Evolutionary conservation across 2,113 vertebrate species (phyloP).

Genomic region (Hymenochirus boettgeri): DNA sequence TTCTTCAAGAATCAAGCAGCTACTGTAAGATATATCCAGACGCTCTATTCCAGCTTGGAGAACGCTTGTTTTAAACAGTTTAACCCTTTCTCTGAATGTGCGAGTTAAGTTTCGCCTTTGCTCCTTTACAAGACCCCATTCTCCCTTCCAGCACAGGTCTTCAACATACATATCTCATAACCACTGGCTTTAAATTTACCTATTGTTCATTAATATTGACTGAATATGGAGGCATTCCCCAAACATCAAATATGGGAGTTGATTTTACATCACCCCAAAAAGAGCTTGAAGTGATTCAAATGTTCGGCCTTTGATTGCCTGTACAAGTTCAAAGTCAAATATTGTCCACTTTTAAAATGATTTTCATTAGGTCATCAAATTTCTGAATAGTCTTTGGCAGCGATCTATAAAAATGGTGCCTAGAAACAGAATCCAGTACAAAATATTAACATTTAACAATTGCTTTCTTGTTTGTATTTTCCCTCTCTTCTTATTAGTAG

Average conservation of each 20-base stretch:
- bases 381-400: slow-evolving; percentile 36
- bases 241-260: slow-evolving; percentile 5
- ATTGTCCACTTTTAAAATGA: slow-evolving; percentile 32
- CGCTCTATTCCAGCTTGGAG: slow-evolving; percentile 32
- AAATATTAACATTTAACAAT: slow-evolving; percentile 39
- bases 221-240: slow-evolving; percentile 6
- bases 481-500: background rate
- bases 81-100: slow-evolving; percentile 18
- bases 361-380: slow-evolving; percentile 35
- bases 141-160: slow-evolving; percentile 42
- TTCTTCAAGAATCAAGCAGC: slow-evolving; percentile 35
- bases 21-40: slow-evolving; percentile 43
- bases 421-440: slow-evolving; percentile 42
- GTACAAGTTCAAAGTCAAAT: slow-evolving; percentile 43
- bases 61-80: slow-evolving; percentile 30
- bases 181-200: slow-evolving; percentile 31
- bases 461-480: background rate
- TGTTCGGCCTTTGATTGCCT: slow-evolving; percentile 42
- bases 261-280: slow-evolving; percentile 28
- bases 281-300: slow-evolving; percentile 44
- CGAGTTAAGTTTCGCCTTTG: slow-evolving; percentile 31
- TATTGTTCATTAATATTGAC: slow-evolving; percentile 34
- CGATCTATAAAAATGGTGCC: slow-evolving; percentile 43
- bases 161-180: slow-evolving; percentile 44
- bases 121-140: slow-evolving; percentile 46